Evolutionary conservation across 2,113 vertebrate species (phyloP).

Genomic region (Pipra filicauda): DNA sequence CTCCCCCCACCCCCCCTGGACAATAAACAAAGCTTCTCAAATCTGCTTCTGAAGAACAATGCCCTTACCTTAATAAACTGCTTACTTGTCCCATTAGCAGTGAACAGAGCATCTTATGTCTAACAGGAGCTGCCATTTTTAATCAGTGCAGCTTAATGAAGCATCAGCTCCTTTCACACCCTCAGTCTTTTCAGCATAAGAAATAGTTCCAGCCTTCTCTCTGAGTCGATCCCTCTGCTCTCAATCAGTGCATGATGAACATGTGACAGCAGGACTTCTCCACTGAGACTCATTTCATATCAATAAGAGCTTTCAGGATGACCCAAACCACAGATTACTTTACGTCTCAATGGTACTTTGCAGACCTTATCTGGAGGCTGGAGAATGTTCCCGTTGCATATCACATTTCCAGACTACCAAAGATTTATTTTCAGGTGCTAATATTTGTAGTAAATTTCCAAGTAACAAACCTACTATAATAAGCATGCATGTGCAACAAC

Average conservation of each 20-base stretch:
- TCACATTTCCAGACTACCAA: constrained; percentile 44
- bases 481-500: neutral
- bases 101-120: neutral
- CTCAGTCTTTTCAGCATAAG: neutral
- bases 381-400: neutral
- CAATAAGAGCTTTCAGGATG: constrained; percentile 70
- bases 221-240: neutral
- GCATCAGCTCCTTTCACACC: neutral
- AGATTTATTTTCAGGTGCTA: constrained; percentile 42
- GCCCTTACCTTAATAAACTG: constrained; percentile 24
- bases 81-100: neutral
- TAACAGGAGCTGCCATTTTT: neutral
- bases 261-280: constrained; percentile 56
- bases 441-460: constrained; percentile 45
- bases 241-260: neutral
- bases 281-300: constrained; percentile 53
- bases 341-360: constrained; percentile 47
- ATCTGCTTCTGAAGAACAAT: neutral
- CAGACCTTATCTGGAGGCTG: constrained; percentile 24
- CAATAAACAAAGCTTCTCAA: neutral
- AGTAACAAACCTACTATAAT: neutral
- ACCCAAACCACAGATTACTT: constrained; percentile 61
- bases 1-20: rapidly evolving
- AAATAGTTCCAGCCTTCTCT: constrained; percentile 30
- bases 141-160: neutral